Base-by-base conservation (phyloP, 2,797 vertebrate species). In the Cyprinella venusta region DNA sequence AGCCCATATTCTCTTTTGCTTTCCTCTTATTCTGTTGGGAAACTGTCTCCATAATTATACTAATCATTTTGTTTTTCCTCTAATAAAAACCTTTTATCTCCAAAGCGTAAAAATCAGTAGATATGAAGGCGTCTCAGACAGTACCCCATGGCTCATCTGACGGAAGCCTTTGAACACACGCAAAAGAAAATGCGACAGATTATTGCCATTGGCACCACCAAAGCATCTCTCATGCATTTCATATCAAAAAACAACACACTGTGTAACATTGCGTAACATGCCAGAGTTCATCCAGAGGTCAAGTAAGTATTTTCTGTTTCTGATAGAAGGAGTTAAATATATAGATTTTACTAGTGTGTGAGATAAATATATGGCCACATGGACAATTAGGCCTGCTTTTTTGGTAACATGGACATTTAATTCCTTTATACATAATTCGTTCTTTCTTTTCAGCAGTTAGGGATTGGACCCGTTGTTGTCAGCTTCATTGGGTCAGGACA, bases 1-100 rank as follows among this genome's bases (percentile, higher is more conserved):
- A 45, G 77, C 48, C 5, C 19, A 50, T 80, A 36, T 79, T 81
- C 59, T 86, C 82, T 16, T 65, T 74, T 30, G 67, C 86, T 82
- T 79, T 86, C 71, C 84, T 61, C 74, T 83, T n/a, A 33, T 64
- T 86, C 45, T 30, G 30, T 86, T 59, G 83, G 76, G 71, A 85
- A 24, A 92, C 77, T 75, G 74, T 88, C 75, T 86, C 69, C 88
- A 84, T 86, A 91, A 91, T 91, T 85, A 48, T 85, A 90, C 91
- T 89, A 89, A 75, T 89, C 87, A 89, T 76, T 88, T 78, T 84
- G 52, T 86, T 80, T 79, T 89, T 85, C 86, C 87, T 76, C 64
- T 86, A 89, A 91, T 86, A 87, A 91, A 89, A 82, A 83, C 83
- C 74, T 76, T 76, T 88, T 80, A 88, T 90, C 84, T 90, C 24